Base-by-base conservation (phyloP, 2,113 vertebrate species). In the Natator depressus region DNA sequence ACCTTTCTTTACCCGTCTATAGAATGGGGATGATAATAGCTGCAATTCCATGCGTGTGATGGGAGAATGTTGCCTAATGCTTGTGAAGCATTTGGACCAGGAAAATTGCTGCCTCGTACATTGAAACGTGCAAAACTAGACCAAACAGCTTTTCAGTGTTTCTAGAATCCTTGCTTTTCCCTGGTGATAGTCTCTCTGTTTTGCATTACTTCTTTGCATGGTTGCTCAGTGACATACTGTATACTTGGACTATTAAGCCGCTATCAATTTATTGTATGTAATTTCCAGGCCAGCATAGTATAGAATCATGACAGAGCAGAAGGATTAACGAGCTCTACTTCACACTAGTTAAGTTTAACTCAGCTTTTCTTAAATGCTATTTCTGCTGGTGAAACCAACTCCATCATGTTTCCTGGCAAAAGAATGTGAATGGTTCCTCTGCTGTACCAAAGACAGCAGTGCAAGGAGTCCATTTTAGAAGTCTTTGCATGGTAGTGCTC, bases 361-460 rank as follows among this genome's bases (percentile, higher is more conserved):
- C 42, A 42, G 42, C 42, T 42, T 42, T 42, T 42, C 42, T 42
- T 42, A 10, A 0, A 82, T 84, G 20, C 69, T 79, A 51, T 72
- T 95, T 92, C 87, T 94, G 83, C 59, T 84, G 72, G 59, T 79
- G 85, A 79, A 89, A 75, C 69, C 31, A 27, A 50, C 89, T 53
- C 78, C 83, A 57, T 69, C 82, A 82, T 57, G 69, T 31, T 89
- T 80, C 76, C 80, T 84, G 89, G 85, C 82, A 75, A 84, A 55
- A 10, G 0, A 1, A 49, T 1, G 2, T 16, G 2, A 50, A 8
- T 12, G 42, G 72, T 84, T 88, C 3, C 0, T 22, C 88, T 49
- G 22, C 31, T 25, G 5, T 82, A 75, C 88, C 90, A 50, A 62
- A 38, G 10, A 72, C 35, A 38, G n/a, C 31, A 72, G 35, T 6